Evolutionary conservation across 2,113 vertebrate genomes (phyloP), one percentile per base, ranked within the genome.

Genomic region (Amphilophus citrinellus): DNA sequence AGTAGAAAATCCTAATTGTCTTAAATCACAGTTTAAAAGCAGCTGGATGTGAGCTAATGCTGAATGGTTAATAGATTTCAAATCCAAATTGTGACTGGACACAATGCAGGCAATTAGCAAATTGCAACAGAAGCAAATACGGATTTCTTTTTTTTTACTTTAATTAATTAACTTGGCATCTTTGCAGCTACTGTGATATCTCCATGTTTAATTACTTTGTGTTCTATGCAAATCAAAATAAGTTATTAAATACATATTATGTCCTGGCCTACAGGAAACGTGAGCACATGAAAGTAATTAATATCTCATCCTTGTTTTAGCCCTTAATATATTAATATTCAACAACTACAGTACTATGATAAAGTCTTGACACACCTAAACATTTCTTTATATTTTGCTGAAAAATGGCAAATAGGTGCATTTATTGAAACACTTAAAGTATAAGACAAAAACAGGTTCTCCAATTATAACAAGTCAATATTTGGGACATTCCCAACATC

Each of bases 11-110:
- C 0, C 18, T 53, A 30, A 32, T 35, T 1, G 6, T 37, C 56
- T 47, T 76, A 60, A 66, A 80, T 65, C 22, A 77, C 8, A 8
- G 27, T 39, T 11, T 86, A 75, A 47, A 56, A 56, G 58, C 63
- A 47, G n/a, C 73, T 78, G 78, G 47, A 14, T 44, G 66, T 4
- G 44, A 53, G 44, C 50, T 32, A 14, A 22, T 22, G 20, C 0
- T 0, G 62, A 65, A 65, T 18, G 10, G 61, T 62, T 35, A 71
- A 30, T 18, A 71, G 42, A 71, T 30, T 18, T 71, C 42, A 30
- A 50, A 50, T 71, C 65, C 22, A 71, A 71, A 71, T 4, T 50
- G 15, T 3, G 10, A 71, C 65, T 30, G 65, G 65, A 30, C 22
- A 7, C 39, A 27, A 47, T 47, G 27, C 22, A 47, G 7, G 14